Conservation (phyloP, 2,888 invertebrate species). For the Polydrusus cervinus region DNA sequence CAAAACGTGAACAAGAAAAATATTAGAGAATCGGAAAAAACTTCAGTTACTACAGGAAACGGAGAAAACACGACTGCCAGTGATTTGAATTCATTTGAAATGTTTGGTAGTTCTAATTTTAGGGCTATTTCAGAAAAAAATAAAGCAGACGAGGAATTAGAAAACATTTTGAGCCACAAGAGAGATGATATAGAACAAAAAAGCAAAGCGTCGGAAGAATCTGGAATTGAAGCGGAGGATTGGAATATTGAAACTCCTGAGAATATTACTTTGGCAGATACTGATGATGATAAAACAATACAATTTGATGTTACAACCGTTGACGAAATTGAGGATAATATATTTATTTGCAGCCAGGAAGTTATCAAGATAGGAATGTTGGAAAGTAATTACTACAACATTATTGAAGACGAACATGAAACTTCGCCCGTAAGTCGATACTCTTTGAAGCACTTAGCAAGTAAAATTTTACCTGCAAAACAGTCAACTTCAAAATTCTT, state of each 20-base stretch:
- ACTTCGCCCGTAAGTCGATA: background rate
- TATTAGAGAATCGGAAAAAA: background rate
- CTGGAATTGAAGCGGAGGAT: background rate
- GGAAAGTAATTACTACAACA: background rate
- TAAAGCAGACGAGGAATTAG: background rate
- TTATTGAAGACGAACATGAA: background rate
- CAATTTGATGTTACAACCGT: background rate
- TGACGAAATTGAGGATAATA: conserved; percentile 15
- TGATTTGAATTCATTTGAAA: no score
- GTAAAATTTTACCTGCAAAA: no score
- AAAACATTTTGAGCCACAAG: background rate
- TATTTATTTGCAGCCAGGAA: background rate
- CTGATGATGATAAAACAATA: background rate
- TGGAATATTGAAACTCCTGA: background rate
- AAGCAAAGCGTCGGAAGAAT: background rate
- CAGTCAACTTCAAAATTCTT: background rate
- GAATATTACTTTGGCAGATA: background rate
- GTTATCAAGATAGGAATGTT: background rate
- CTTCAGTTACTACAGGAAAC: background rate
- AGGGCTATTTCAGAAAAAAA: background rate
- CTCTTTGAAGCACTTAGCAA: background rate
- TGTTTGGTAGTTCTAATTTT: background rate
- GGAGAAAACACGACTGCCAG: background rate
- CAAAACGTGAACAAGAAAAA: background rate
- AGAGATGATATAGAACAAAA: background rate